These are phyloP conservation scores for Catalaphyllia jardinei DNA, from an alignment of 64 coral and sea anemone genomes.

Conservation along the genomic window DNA sequence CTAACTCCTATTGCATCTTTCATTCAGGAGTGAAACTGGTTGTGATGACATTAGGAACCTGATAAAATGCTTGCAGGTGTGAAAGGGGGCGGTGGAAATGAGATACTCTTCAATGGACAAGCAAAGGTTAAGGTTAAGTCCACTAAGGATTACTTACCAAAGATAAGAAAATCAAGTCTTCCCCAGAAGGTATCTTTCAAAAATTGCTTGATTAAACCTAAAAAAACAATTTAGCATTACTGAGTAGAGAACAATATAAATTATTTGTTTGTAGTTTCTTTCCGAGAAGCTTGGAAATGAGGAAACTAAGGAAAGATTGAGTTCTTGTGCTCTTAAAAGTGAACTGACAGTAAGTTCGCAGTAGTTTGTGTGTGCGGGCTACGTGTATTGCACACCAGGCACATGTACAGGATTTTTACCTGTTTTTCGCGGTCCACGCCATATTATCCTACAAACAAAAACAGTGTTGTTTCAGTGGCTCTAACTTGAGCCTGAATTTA, in stretches of 20 bases:
- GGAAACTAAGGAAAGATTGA: not conserved
- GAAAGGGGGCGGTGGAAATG: too few species aligned
- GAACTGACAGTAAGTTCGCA: too few species aligned
- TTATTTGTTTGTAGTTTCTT: too few species aligned
- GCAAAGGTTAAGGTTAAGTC: too few species aligned
- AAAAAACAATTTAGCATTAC: not conserved
- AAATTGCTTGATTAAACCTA: constrained; percentile 55
- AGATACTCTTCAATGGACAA: too few species aligned
- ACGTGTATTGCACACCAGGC: not conserved
- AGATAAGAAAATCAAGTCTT: constrained; percentile 44
- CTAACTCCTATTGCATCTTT: too few species aligned
- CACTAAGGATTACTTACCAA: constrained; percentile 18
- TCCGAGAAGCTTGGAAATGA: not conserved
- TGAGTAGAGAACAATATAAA: too few species aligned
- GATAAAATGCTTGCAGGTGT: too few species aligned
- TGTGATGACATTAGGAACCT: too few species aligned
- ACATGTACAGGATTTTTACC: not conserved
- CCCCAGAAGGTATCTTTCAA: constrained; percentile 55
- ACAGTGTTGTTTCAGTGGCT: not conserved
- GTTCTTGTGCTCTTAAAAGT: not conserved
- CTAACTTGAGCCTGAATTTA: too few species aligned
- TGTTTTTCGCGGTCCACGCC: constrained; percentile 37
- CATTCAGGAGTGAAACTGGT: too few species aligned
- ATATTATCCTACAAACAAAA: constrained; percentile 17
- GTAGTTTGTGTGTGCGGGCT: too few species aligned